Evolutionary conservation across 2,888 invertebrate genomes (phyloP).

Genomic region (Myathropa florea): DNA sequence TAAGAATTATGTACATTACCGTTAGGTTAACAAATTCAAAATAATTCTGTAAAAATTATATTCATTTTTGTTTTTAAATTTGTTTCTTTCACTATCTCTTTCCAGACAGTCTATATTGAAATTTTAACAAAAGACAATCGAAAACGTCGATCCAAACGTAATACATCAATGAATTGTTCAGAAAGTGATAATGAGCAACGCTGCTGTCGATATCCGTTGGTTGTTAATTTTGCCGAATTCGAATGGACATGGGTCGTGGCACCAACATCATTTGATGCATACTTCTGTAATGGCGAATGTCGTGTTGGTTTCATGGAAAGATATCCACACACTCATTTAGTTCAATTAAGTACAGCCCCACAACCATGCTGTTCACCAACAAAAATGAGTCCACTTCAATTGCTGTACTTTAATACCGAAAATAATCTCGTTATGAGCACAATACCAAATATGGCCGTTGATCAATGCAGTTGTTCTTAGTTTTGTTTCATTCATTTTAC

Average conservation of each 20-base stretch:
- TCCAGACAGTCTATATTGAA: constrained; percentile 79
- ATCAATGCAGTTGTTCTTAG: constrained; percentile 95
- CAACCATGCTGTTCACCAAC: constrained; percentile 97
- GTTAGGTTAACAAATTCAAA: too few relatives aligned
- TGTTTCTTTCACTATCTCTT: constrained; percentile 13
- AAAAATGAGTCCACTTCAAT: constrained; percentile 92
- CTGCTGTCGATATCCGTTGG: constrained; percentile 96
- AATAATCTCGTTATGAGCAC: constrained; percentile 92
- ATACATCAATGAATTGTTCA: constrained; percentile 91
- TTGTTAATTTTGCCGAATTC: constrained; percentile 92
- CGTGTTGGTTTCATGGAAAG: constrained; percentile 92
- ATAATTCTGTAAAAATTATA: too few relatives aligned
- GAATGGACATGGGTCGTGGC: constrained; percentile 99
- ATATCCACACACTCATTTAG: constrained; percentile 93
- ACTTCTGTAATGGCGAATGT: constrained; percentile 98
- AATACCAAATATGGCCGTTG: constrained; percentile 96
- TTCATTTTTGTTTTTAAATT: neutral
- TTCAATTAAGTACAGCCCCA: constrained; percentile 90
- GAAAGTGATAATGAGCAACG: constrained; percentile 87
- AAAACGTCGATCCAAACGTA: constrained; percentile 87
- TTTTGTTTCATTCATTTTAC: neutral
- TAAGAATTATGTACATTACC: too few relatives aligned
- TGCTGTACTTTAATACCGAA: constrained; percentile 95
- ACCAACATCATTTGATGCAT: constrained; percentile 96
- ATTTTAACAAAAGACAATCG: constrained; percentile 78